A percentile compares a stretch with the other conserved stretches of the same genome.
These are phyloP conservation scores for Gnathonemus longibarbis DNA, from an alignment of 2,113 vertebrate genomes.

Conservation along the genomic window DNA sequence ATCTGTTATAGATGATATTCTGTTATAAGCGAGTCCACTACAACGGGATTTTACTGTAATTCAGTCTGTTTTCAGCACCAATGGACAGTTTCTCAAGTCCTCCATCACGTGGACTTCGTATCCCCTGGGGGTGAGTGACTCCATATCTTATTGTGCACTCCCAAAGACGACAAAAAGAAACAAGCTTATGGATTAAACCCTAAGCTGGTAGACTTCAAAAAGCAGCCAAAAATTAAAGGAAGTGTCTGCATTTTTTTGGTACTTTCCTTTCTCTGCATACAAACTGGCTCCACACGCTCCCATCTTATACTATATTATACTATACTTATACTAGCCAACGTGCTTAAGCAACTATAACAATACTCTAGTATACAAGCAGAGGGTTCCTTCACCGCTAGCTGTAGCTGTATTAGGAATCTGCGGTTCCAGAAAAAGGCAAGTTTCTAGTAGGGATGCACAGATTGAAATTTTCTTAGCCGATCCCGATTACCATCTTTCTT, in stretches of 20 bases:
- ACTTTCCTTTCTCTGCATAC: not conserved
- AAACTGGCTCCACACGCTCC: not conserved
- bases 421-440: not conserved
- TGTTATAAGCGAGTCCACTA: too few species aligned
- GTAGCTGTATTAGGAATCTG: not conserved
- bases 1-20: too few species aligned
- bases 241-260: not conserved
- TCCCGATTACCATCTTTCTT: too few species aligned
- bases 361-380: not conserved
- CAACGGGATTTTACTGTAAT: not conserved
- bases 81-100: not conserved
- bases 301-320: not conserved
- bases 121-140: not conserved
- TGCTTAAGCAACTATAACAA: not conserved
- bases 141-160: not conserved
- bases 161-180: not conserved
- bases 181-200: not conserved
- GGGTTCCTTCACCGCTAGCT: not conserved
- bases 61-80: not conserved
- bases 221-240: not conserved
- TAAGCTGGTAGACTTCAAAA: not conserved
- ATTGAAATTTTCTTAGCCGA: too few species aligned
- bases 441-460: not conserved
- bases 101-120: not conserved
- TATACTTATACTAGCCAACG: not conserved